Evolutionary conservation across 1,140 invertebrate genomes (phyloP).

Genomic region (Drosophila aff.): DNA sequence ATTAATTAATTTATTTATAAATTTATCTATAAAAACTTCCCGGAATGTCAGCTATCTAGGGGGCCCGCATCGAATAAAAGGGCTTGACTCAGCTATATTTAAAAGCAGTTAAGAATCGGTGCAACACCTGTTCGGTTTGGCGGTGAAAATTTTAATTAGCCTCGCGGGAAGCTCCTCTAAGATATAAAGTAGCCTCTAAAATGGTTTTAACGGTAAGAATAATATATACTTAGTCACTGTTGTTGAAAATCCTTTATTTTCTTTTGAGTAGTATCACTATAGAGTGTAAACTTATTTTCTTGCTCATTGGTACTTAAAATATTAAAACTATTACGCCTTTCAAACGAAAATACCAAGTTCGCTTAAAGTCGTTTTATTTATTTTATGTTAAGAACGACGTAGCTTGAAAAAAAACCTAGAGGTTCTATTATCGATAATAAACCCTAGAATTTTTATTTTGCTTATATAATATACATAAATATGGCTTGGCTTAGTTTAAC

Average conservation of each 20-base stretch:
- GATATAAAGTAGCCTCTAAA: not conserved
- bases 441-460: not conserved
- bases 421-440: not conserved
- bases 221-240: not conserved
- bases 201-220: conserved; percentile 21
- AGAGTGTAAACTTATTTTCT: too few species aligned
- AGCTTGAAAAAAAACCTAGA: not conserved
- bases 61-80: conserved; percentile 9
- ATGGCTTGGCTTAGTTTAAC: too few species aligned
- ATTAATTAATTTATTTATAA: conserved; percentile 24
- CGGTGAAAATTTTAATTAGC: not conserved
- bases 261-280: not conserved
- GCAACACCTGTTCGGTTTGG: conserved; percentile 11
- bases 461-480: too few species aligned
- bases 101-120: not conserved
- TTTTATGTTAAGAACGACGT: not conserved
- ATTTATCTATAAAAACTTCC: conserved; percentile 32
- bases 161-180: not conserved
- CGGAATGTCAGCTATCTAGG: conserved; percentile 21
- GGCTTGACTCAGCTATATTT: not conserved
- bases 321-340: too few species aligned
- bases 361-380: too few species aligned
- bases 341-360: too few species aligned
- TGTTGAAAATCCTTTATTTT: not conserved
- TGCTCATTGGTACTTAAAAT: too few species aligned